phyloP scores from a whole-genome alignment of 2,113 vertebrate species.

The Sorex fumeus region DNA sequence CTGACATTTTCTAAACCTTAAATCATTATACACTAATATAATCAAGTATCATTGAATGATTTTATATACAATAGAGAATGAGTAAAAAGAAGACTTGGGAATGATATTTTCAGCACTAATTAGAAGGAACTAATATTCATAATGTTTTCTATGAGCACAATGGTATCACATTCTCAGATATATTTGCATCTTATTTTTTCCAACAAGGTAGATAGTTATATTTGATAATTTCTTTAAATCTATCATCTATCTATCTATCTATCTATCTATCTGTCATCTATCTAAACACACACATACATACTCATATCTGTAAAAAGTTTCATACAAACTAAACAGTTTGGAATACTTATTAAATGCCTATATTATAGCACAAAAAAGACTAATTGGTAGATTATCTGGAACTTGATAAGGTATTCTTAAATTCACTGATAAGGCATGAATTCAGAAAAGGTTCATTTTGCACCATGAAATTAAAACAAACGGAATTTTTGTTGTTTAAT shows the following conservation, averaged over 20 bases:
- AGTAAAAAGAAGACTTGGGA: background rate
- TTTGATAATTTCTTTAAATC: background rate
- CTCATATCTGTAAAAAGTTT: too few species aligned
- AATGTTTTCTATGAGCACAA: background rate
- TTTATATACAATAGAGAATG: background rate
- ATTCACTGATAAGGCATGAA: background rate
- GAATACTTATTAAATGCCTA: too few species aligned
- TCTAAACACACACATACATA: background rate
- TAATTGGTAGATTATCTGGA: background rate
- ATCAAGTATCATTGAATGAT: slow-evolving; percentile 14
- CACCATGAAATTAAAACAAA: slow-evolving; percentile 2
- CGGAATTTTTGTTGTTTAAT: background rate
- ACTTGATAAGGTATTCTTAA: background rate
- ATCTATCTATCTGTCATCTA: too few species aligned
- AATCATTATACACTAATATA: slow-evolving; percentile 53
- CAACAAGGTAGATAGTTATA: background rate
- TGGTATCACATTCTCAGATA: background rate
- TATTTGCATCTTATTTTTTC: background rate
- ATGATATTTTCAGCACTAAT: background rate
- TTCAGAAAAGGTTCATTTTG: background rate
- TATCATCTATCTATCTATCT: background rate
- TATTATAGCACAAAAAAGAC: background rate
- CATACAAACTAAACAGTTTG: background rate
- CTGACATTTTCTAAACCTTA: slow-evolving; percentile 55
- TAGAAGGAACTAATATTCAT: background rate